phyloP scores from a whole-genome alignment of 30 jellyfish, hydroid and myxozoan genomes.

The Hydractinia symbiolongicarpus region DNA sequence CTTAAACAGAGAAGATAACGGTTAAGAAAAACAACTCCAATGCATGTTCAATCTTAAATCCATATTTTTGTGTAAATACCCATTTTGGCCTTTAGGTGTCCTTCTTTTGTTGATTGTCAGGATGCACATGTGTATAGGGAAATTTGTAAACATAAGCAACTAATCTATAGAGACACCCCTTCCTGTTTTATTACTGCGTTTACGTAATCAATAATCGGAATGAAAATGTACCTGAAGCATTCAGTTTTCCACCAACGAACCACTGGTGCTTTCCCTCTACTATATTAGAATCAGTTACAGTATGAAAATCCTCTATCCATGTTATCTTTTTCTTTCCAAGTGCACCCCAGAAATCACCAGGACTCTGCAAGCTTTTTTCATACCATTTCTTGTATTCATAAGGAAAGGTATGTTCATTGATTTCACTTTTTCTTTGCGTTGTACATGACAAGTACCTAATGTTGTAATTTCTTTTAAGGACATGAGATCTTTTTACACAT shows the following conservation, averaged over 20 bases:
- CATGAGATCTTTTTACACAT: too few relatives aligned
- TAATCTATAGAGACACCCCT: not conserved
- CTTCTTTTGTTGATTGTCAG: too few relatives aligned
- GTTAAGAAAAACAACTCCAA: too few relatives aligned
- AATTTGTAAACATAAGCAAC: too few relatives aligned
- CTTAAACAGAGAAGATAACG: too few relatives aligned
- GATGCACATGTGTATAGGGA: too few relatives aligned
- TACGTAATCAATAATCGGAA: not conserved
- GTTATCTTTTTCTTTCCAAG: constrained; percentile 48
- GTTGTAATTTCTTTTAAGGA: too few relatives aligned
- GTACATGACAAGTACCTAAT: too few relatives aligned
- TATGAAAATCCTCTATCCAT: constrained; percentile 74
- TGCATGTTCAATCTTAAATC: too few relatives aligned
- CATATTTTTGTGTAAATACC: too few relatives aligned
- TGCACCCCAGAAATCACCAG: constrained; percentile 80
- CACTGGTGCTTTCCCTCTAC: constrained; percentile 64
- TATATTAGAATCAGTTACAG: constrained; percentile 52
- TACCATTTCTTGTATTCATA: constrained; percentile 53
- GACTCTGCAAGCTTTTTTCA: constrained; percentile 50
- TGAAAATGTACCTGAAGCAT: constrained; percentile 68
- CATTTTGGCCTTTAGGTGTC: not conserved
- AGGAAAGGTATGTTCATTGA: too few relatives aligned
- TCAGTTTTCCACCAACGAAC: constrained; percentile 79
- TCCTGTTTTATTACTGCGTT: not conserved
- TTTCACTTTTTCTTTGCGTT: too few relatives aligned